phyloP scores from a whole-genome alignment of 2,888 invertebrate genomes.

The Leptinotarsa rubiginosa region DNA sequence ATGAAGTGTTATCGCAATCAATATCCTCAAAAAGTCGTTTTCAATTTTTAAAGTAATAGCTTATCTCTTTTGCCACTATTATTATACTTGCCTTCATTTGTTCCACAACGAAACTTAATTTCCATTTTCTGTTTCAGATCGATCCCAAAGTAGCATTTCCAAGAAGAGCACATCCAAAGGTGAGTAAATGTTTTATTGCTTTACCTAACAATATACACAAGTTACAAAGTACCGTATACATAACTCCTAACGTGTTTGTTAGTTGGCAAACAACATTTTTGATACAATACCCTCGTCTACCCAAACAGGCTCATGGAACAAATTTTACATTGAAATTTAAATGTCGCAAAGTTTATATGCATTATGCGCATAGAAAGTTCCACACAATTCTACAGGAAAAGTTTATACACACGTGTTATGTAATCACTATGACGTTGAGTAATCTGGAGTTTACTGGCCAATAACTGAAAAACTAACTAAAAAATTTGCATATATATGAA shows the following conservation, averaged over 20 bases:
- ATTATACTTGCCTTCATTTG: background rate
- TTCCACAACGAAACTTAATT: background rate
- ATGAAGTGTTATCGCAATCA: too few species aligned
- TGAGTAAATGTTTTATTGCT: constrained; percentile 69
- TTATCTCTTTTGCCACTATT: too few species aligned
- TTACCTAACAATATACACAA: background rate
- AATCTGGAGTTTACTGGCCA: background rate
- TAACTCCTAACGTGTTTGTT: constrained; percentile 19
- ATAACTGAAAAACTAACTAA: background rate
- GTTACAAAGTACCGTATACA: constrained; percentile 9
- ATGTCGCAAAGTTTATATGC: constrained; percentile 28
- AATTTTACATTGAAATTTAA: constrained; percentile 40
- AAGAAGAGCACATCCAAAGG: constrained; percentile 98
- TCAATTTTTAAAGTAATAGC: too few species aligned
- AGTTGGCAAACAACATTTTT: constrained; percentile 17
- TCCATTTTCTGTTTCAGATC: constrained; percentile 82
- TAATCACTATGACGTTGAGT: background rate
- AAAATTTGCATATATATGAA: too few species aligned
- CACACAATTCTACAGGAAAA: constrained; percentile 12
- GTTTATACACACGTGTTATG: background rate
- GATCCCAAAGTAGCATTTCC: constrained; percentile 99
- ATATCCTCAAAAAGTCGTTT: too few species aligned
- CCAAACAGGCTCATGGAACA: constrained; percentile 26
- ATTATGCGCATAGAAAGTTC: constrained; percentile 43
- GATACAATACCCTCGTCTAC: constrained; percentile 29